Evolutionary conservation across 2,113 vertebrate genomes (phyloP).

Genomic region (Ammodytes marinus): DNA sequence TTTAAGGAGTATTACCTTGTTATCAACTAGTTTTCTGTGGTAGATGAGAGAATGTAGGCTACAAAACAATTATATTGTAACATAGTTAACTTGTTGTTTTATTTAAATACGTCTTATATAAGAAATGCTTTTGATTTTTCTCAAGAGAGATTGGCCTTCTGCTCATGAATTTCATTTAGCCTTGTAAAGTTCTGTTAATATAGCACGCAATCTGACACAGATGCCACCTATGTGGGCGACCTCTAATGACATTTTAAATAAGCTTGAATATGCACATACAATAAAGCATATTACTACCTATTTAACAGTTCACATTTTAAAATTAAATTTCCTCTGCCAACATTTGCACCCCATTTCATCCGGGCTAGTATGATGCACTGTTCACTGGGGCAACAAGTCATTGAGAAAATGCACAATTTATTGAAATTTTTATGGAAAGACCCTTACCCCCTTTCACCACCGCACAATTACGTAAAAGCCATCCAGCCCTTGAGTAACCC

Average conservation of each 20-base stretch:
- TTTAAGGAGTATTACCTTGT: not conserved
- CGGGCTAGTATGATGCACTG: constrained; percentile 8
- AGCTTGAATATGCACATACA: constrained; percentile 43
- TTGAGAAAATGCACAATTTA: constrained; percentile 79
- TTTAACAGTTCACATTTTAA: constrained; percentile 42
- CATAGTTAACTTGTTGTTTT: constrained; percentile 55
- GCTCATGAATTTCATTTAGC: constrained; percentile 66
- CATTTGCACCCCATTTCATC: constrained; percentile 51
- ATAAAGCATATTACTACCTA: constrained; percentile 36
- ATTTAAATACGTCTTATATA: constrained; percentile 47
- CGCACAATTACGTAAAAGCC: constrained; percentile 80
- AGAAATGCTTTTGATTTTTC: constrained; percentile 52
- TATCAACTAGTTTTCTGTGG: constrained; percentile 15
- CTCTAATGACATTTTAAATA: constrained; percentile 51
- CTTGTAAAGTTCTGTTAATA: constrained; percentile 34
- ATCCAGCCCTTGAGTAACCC: constrained; percentile 71
- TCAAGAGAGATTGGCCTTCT: constrained; percentile 51
- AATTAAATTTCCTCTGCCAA: constrained; percentile 33
- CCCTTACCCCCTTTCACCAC: constrained; percentile 72
- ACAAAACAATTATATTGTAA: constrained; percentile 46
- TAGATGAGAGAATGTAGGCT: constrained; percentile 45
- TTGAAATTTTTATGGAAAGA: constrained; percentile 79
- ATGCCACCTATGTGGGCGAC: constrained; percentile 38
- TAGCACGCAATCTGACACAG: constrained; percentile 44
- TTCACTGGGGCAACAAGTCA: constrained; percentile 72